Evolutionary conservation across 2,113 vertebrate genomes (phyloP).

Genomic region (Castor canadensis): DNA sequence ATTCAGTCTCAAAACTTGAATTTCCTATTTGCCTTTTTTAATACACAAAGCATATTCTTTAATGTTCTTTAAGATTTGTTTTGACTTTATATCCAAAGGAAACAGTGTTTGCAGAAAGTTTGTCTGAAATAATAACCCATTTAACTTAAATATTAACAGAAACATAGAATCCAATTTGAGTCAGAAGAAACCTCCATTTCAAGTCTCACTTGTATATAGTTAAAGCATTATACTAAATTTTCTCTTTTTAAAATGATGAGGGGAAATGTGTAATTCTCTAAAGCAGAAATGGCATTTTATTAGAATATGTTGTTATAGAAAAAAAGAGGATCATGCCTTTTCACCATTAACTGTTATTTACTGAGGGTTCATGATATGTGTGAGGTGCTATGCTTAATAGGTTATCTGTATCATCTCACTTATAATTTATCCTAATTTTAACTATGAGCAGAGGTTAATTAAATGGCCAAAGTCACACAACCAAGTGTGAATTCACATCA

Average conservation of each 20-base stretch:
- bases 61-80: background rate
- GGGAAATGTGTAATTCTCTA: background rate
- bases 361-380: background rate
- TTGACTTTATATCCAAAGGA: background rate
- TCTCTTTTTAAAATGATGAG: background rate
- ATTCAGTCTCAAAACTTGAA: background rate
- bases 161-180: background rate
- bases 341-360: background rate
- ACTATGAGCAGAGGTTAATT: background rate
- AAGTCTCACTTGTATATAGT: background rate
- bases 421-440: background rate
- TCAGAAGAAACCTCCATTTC: background rate
- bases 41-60: background rate
- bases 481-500: background rate
- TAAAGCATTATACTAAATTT: background rate
- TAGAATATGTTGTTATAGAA: background rate
- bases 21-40: slow-evolving; percentile 4
- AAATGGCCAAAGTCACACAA: background rate
- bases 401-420: background rate
- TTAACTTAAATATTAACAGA: background rate
- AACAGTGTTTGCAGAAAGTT: background rate
- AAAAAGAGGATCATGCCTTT: background rate
- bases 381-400: background rate
- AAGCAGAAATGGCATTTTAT: background rate
- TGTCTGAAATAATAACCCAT: background rate